Percentiles rank a stretch among this genome's conserved stretches.
phyloP scores from a whole-genome alignment of 1,140 invertebrate species.

The Sitophilus oryzae region DNA sequence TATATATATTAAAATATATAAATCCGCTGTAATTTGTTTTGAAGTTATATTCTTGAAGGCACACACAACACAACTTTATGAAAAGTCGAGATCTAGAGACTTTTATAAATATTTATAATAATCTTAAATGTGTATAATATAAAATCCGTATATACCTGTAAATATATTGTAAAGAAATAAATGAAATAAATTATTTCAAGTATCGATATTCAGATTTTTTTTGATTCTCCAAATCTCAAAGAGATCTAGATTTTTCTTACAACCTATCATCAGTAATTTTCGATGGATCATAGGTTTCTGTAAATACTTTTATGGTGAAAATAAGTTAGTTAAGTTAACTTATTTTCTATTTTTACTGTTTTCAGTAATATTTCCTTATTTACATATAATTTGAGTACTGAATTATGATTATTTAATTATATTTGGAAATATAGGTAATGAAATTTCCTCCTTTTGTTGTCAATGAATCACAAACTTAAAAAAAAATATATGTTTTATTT shows the following conservation, averaged over 20 bases:
- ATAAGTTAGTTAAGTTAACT: no score
- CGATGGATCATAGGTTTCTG: no score
- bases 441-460: no score
- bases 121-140: constrained; percentile 3
- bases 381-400: no score
- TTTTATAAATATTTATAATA: constrained; percentile 3
- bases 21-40: not conserved
- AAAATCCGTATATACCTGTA: constrained; percentile 4
- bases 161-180: constrained; percentile 4
- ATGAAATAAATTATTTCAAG: constrained; percentile 7
- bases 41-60: not conserved
- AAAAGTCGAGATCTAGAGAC: not conserved
- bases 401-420: no score
- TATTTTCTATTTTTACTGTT: no score
- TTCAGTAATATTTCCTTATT: no score
- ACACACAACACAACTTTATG: not conserved
- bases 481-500: no score
- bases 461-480: no score
- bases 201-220: not conserved
- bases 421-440: no score
- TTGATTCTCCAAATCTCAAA: not conserved
- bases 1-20: no score
- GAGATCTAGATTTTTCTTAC: not conserved
- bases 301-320: no score
- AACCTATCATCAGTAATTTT: constrained; percentile 1